These are phyloP conservation scores for Xiphophorus couchianus DNA, from an alignment of 2,113 vertebrate genomes.

Conservation along the genomic window DNA sequence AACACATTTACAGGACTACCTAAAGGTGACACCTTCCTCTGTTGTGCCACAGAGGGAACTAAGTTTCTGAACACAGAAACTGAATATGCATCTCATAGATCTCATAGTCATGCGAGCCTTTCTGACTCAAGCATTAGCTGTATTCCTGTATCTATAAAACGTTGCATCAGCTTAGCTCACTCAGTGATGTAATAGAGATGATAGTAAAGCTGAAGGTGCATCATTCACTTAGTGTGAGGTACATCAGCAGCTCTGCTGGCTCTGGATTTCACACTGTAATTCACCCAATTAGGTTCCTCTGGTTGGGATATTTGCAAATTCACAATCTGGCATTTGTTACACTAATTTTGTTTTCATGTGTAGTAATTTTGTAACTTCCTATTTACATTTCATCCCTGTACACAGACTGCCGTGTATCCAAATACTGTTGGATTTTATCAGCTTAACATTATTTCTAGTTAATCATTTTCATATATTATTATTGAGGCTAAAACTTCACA, in stretches of 20 bases:
- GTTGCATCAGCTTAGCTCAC: slow-evolving; percentile 20
- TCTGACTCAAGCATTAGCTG: not conserved
- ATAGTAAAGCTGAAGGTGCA: slow-evolving; percentile 19
- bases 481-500: no score
- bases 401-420: no score
- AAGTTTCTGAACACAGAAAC: not conserved
- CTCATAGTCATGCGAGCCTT: not conserved
- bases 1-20: slow-evolving; percentile 20
- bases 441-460: no score
- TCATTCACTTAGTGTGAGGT: slow-evolving; percentile 24
- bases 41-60: not conserved
- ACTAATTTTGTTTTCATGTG: no score
- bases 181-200: slow-evolving; percentile 41
- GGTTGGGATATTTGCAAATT: not conserved
- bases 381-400: not conserved
- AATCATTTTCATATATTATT: no score
- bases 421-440: no score
- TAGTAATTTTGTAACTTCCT: no score
- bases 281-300: slow-evolving; percentile 1
- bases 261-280: slow-evolving; percentile 28
- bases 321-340: no score
- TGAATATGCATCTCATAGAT: not conserved
- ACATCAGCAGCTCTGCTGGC: slow-evolving; percentile 17
- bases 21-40: not conserved
- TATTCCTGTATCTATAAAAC: not conserved